Evolutionary conservation across 2,797 vertebrate genomes (phyloP).

Genomic region (Sebastes hubbsi): DNA sequence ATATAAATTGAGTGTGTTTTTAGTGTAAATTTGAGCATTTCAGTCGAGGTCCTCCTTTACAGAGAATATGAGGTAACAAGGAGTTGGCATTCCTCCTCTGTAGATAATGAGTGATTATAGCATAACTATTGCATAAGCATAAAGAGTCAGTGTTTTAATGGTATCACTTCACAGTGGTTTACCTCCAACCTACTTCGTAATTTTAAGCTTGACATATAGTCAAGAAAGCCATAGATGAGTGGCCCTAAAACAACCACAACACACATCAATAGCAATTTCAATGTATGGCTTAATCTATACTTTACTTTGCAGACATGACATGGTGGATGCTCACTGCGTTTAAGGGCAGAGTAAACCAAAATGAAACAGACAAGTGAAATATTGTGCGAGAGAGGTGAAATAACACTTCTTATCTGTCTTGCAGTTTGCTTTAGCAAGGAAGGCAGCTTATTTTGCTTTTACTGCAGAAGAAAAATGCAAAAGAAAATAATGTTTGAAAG

Average conservation of each 20-base stretch:
- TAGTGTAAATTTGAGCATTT: not conserved
- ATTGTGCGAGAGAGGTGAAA: not conserved
- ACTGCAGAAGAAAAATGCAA: not conserved
- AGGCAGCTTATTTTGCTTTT: not conserved
- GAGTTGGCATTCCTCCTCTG: not conserved
- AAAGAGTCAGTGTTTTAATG: conserved; percentile 16
- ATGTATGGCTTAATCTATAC: not conserved
- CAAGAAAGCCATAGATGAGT: not conserved
- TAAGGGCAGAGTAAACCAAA: not conserved
- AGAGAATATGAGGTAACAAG: not conserved
- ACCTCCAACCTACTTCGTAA: not conserved
- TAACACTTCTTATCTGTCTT: not conserved
- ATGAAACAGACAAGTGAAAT: not conserved
- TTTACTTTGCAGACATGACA: not conserved
- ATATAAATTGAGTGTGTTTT: not conserved
- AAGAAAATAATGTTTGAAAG: not conserved
- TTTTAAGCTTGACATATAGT: conserved; percentile 7
- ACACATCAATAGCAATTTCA: conserved; percentile 5
- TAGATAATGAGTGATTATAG: conserved; percentile 2
- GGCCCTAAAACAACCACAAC: not conserved
- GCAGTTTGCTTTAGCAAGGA: not conserved
- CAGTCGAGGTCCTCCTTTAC: not conserved
- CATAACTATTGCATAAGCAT: not conserved
- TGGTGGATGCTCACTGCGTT: not conserved
- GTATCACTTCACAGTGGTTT: not conserved